Evolutionary conservation across 2,797 vertebrate genomes (phyloP).

Genomic region (Sebastiscus tertius): DNA sequence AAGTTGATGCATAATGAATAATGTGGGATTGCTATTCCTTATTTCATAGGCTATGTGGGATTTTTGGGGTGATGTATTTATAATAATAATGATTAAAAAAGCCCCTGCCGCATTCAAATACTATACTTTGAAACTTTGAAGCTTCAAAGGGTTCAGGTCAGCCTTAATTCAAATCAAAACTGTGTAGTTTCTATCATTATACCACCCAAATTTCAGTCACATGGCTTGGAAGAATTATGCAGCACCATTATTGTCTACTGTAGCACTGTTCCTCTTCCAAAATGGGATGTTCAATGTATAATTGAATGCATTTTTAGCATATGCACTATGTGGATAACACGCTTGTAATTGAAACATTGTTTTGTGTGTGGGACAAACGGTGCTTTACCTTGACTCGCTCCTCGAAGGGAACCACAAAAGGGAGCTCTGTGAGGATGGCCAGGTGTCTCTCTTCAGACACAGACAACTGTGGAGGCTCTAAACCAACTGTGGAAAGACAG

Average conservation of each 20-base stretch:
- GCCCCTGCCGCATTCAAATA: not conserved
- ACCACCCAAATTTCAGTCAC: not conserved
- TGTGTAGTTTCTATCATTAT: not conserved
- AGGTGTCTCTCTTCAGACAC: constrained; percentile 97
- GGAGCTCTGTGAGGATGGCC: constrained; percentile 97
- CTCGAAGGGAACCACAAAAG: constrained; percentile 98
- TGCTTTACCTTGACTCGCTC: constrained; percentile 95
- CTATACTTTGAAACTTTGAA: not conserved
- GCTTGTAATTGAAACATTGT: not conserved
- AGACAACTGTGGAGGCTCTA: constrained; percentile 93
- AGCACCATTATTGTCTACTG: not conserved
- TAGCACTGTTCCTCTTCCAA: not conserved
- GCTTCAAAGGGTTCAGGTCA: not conserved
- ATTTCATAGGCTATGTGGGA: not conserved
- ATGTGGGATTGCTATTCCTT: not conserved
- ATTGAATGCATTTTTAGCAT: not conserved
- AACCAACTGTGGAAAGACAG: constrained; percentile 84
- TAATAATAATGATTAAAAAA: not conserved
- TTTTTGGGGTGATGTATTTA: not conserved
- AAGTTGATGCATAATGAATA: not conserved
- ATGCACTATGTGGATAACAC: not conserved
- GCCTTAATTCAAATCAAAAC: not conserved
- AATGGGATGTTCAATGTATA: not conserved
- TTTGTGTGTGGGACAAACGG: not conserved
- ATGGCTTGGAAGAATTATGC: not conserved